Evolutionary conservation across 2,888 invertebrate genomes (phyloP), one percentile per base, ranked within the genome.

Genomic region (Oscheius sp.): DNA sequence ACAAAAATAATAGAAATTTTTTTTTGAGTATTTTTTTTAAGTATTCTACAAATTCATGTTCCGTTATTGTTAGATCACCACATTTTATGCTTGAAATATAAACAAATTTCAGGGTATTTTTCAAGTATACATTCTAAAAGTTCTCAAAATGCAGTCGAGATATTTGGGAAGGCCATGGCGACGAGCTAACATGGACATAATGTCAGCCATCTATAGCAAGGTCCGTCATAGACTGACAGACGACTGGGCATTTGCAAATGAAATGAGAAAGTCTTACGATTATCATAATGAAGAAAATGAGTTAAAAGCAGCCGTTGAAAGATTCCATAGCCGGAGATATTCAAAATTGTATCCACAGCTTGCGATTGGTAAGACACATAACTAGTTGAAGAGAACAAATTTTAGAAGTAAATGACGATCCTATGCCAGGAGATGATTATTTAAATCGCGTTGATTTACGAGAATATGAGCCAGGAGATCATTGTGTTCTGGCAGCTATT

Each of bases 241-340:
- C 87, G 98, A 99, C 87, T 99, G 98, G 98, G 98, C 98, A 2
- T 98, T 93, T 89, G 97, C 97, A 63, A 98, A 98, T 89, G 93
- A 96, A 89, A 91, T 75, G 59, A 70, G 73, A 28, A 54, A 75
- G 30, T 70, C 72, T 17, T 75, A 68, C 59, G 77, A 77, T 32
- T 77, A 70, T 57, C 90, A 98, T 88, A 94, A 93, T 33, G 97
- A 98, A 87, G 98, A 99, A 87, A 94, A 95, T 87, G 92, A 94
- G 12, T 88, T 99, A 68, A 90, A 96, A 72, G 92, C 93, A 0
- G 93, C 93, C 75, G 96, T 98, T 2, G 97, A 98, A 88, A 91
- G 94, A 70, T 98, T 98, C 86, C 97, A 98, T 87, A 91, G 92
- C 85, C 91, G 97, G 24, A 90, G 97, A 74, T 97, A 98, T 86